Evolutionary conservation across 1,140 invertebrate genomes (phyloP).

Genomic region (Scaptodrosophila lebanonensis): DNA sequence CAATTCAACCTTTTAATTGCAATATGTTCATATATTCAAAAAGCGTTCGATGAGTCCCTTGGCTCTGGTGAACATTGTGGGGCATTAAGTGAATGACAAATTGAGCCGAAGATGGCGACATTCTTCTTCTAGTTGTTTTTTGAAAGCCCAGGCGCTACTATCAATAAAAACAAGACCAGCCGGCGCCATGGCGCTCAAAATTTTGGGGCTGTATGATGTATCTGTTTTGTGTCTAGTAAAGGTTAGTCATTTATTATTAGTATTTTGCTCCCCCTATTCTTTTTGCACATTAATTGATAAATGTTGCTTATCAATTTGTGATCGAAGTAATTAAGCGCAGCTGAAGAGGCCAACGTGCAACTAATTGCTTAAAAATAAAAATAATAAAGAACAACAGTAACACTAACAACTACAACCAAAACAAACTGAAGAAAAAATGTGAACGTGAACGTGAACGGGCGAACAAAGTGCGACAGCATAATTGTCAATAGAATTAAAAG

Average conservation of each 20-base stretch:
- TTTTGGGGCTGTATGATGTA: constrained; percentile 17
- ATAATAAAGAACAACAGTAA: constrained; percentile 11
- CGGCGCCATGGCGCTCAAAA: constrained; percentile 1
- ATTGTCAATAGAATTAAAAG: constrained; percentile 56
- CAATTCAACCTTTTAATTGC: constrained; percentile 32
- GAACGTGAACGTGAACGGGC: constrained; percentile 25
- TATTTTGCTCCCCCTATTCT: constrained; percentile 9
- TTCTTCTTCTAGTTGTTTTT: too few species aligned
- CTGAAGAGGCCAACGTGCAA: constrained; percentile 26
- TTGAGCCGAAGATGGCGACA: constrained; percentile 5
- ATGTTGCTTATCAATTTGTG: constrained; percentile 60
- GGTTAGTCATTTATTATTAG: constrained; percentile 12
- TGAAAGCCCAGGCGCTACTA: constrained; percentile 43
- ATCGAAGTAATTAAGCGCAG: constrained; percentile 60
- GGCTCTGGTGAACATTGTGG: constrained; percentile 23
- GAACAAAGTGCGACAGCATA: constrained; percentile 15
- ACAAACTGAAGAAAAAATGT: constrained; percentile 36
- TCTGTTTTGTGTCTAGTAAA: not conserved
- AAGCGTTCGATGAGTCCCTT: constrained; percentile 39
- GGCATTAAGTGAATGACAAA: constrained; percentile 48
- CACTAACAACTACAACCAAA: constrained; percentile 18
- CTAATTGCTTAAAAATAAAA: too few species aligned
- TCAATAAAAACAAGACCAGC: constrained; percentile 46
- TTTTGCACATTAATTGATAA: constrained; percentile 68
- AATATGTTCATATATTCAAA: constrained; percentile 37